phyloP scores from a whole-genome alignment of 1,140 invertebrate species.

The Formica selysi region DNA sequence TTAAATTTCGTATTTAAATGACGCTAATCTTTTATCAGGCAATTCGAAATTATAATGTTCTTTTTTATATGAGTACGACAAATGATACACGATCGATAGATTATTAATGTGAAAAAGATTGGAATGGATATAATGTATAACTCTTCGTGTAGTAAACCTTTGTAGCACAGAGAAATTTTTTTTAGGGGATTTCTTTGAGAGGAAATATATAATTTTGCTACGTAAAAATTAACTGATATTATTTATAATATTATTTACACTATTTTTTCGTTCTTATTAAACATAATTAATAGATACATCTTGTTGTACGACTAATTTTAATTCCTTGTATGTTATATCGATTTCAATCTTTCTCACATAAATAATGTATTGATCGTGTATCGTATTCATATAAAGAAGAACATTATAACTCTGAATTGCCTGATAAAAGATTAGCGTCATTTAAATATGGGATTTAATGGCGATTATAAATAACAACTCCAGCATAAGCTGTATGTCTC shows the following conservation, averaged over 20 bases:
- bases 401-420: not conserved
- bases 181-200: too few species aligned
- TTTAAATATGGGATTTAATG: constrained; percentile 18
- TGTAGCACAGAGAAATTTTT: too few species aligned
- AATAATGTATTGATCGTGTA: not conserved
- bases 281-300: too few species aligned
- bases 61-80: not conserved
- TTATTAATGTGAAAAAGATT: not conserved
- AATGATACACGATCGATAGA: not conserved
- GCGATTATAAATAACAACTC: not conserved
- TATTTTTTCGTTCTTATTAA: too few species aligned
- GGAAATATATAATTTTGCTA: too few species aligned
- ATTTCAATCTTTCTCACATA: too few species aligned
- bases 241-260: too few species aligned
- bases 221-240: too few species aligned
- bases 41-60: not conserved
- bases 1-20: constrained; percentile 1
- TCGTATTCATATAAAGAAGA: not conserved
- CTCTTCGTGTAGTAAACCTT: too few species aligned
- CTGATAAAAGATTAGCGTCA: not conserved
- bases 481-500: not conserved
- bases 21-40: not conserved
- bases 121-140: too few species aligned
- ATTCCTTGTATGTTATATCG: too few species aligned
- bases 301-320: too few species aligned